Evolutionary conservation across 2,797 vertebrate genomes (phyloP).

Genomic region (Hippocampus kuda): DNA sequence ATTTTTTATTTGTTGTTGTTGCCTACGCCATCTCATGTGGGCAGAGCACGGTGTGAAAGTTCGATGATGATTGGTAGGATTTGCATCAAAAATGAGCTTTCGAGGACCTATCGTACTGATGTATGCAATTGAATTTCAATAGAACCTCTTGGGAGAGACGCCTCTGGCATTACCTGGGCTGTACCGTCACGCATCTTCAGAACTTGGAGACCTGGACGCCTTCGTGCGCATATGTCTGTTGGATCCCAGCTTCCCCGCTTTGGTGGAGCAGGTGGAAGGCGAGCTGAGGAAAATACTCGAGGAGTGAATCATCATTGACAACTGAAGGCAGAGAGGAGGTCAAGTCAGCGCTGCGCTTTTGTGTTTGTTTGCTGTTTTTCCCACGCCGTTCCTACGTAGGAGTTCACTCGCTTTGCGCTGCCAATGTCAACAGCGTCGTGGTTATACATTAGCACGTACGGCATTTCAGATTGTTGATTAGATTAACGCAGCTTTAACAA

Average conservation of each 20-base stretch:
- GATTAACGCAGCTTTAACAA: not conserved
- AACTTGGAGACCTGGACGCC: constrained; percentile 61
- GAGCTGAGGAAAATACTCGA: constrained; percentile 71
- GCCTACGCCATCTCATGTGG: not conserved
- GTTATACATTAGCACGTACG: constrained; percentile 10
- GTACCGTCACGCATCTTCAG: constrained; percentile 48
- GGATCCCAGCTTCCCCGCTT: constrained; percentile 79
- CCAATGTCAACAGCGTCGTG: constrained; percentile 19
- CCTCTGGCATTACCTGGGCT: constrained; percentile 48
- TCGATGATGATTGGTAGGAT: not conserved
- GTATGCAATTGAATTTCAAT: constrained; percentile 18
- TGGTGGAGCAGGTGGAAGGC: constrained; percentile 81
- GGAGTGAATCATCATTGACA: constrained; percentile 52
- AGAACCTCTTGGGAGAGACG: constrained; percentile 67
- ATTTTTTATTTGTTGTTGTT: not conserved
- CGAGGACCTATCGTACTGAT: not conserved
- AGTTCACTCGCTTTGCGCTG: constrained; percentile 16
- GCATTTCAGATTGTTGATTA: not conserved
- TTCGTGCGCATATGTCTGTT: constrained; percentile 77
- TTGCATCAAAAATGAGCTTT: not conserved
- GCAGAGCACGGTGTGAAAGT: not conserved
- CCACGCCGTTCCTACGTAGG: constrained; percentile 38
- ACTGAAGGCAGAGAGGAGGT: constrained; percentile 35
- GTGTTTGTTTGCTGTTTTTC: constrained; percentile 22
- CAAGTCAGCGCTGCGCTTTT: constrained; percentile 24